Percentiles rank a stretch among this genome's conserved stretches.
phyloP scores from a whole-genome alignment of 2,113 vertebrate genomes.

The Tringa solitaria region DNA sequence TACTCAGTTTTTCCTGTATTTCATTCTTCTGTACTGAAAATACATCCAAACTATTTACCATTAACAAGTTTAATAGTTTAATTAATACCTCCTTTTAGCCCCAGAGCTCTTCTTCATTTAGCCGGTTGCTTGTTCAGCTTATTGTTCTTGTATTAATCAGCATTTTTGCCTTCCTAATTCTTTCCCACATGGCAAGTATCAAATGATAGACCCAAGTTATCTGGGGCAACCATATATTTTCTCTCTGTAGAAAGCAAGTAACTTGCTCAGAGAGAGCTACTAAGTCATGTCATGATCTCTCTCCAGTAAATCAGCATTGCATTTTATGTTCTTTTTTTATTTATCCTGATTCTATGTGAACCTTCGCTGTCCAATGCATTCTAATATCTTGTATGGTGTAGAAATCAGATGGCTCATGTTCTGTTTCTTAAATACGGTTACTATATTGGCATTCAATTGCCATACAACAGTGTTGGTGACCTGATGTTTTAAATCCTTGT shows the following conservation, averaged over 20 bases:
- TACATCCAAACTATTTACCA: background rate
- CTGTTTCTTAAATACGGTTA: background rate
- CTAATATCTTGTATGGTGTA: background rate
- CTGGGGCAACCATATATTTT: background rate
- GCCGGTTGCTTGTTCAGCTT: background rate
- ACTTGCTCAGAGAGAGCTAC: background rate
- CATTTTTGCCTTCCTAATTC: slow-evolving; percentile 1
- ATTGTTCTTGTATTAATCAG: background rate
- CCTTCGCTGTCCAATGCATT: background rate
- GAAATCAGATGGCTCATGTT: background rate
- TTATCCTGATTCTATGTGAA: background rate
- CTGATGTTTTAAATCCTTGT: background rate
- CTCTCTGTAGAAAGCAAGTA: background rate
- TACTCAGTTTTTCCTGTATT: background rate
- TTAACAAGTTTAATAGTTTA: background rate
- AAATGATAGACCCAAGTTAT: background rate
- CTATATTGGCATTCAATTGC: background rate
- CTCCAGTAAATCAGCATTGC: background rate
- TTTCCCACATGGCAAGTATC: background rate
- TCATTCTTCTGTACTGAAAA: background rate
- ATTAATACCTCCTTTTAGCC: background rate
- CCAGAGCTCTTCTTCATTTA: background rate
- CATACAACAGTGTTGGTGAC: background rate
- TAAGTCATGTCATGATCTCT: background rate
- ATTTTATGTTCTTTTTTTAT: background rate